phyloP scores from a whole-genome alignment of 2,797 vertebrate genomes.

The Garrulus glandarius region DNA sequence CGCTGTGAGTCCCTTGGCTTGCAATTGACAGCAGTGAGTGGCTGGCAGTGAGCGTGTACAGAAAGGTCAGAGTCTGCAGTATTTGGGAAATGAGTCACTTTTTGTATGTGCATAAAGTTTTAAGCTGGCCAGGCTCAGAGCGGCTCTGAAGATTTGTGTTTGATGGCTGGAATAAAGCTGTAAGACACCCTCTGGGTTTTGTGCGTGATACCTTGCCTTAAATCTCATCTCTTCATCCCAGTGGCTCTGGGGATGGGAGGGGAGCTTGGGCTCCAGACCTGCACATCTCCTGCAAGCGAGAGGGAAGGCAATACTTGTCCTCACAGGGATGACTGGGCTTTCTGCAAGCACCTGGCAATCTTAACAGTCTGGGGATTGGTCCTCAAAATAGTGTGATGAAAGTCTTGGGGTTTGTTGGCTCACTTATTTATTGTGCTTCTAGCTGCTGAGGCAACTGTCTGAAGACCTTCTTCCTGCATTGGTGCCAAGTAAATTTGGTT shows the following conservation, averaged over 20 bases:
- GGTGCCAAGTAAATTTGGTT: neutral
- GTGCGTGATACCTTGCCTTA: neutral
- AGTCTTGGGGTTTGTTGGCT: neutral
- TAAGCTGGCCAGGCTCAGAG: neutral
- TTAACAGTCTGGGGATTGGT: neutral
- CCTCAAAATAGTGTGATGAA: neutral
- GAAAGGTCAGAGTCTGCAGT: slow-evolving; percentile 54
- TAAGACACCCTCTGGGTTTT: neutral
- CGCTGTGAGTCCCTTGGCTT: neutral
- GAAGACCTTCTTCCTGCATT: neutral
- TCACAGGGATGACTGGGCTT: neutral
- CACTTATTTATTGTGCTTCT: neutral
- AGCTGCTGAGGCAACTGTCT: neutral
- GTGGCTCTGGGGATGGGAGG: neutral
- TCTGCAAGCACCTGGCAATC: neutral
- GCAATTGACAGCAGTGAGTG: rapidly evolving
- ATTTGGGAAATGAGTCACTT: slow-evolving; percentile 63
- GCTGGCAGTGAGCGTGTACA: neutral
- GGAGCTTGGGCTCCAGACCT: neutral
- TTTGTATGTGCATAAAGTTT: neutral
- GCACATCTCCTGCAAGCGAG: rapidly evolving
- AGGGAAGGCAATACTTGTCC: neutral
- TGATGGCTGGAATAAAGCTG: neutral
- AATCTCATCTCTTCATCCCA: neutral
- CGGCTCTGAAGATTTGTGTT: neutral